These are phyloP conservation scores for Phengaris alcon DNA, from an alignment of 2,888 invertebrate species.

Conservation along the genomic window DNA sequence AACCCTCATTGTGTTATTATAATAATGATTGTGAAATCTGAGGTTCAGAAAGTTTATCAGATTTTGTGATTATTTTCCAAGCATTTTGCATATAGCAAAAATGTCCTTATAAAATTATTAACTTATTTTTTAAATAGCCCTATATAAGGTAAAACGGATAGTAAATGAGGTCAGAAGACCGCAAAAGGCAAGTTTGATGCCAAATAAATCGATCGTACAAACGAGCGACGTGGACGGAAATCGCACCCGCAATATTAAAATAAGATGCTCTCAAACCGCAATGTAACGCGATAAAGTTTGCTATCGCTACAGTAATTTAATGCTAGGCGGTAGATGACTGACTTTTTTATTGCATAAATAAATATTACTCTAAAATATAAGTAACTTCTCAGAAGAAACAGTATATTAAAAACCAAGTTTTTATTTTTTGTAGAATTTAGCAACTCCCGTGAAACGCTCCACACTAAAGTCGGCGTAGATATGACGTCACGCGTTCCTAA, in stretches of 20 bases:
- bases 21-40: no score
- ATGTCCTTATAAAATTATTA: no score
- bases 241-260: conserved; percentile 13
- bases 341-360: no score
- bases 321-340: no score
- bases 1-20: no score
- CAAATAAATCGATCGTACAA: conserved; percentile 4
- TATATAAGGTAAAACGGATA: conserved; percentile 9
- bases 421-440: no score
- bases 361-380: no score
- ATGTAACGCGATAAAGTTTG: conserved; percentile 12
- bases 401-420: no score
- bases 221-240: not conserved
- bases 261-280: conserved; percentile 1
- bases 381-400: no score
- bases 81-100: not conserved
- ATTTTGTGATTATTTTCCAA: not conserved
- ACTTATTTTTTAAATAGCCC: not conserved
- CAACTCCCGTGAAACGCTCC: no score
- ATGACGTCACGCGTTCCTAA: no score
- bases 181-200: conserved; percentile 4
- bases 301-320: not conserved
- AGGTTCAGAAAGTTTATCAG: not conserved
- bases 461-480: no score
- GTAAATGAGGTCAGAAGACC: conserved; percentile 7